phyloP scores from a whole-genome alignment of 2,113 vertebrate species.

The Sinocyclocheilus maitianheensis region DNA sequence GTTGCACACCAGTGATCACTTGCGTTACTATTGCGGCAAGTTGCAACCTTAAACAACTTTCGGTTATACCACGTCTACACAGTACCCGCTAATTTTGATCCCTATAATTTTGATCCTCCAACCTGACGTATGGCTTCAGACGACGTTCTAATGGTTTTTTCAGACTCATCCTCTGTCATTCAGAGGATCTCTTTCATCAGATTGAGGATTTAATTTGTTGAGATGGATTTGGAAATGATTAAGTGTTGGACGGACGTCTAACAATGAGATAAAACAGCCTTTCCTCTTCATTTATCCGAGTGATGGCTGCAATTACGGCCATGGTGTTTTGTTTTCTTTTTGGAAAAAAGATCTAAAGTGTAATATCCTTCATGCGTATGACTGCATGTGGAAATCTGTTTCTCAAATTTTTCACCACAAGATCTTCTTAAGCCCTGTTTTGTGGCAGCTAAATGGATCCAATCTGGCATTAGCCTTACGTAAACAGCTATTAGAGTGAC shows the following conservation, averaged over 20 bases:
- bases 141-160: not conserved
- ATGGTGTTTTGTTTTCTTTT: not conserved
- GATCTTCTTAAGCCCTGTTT: constrained; percentile 15
- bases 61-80: not conserved
- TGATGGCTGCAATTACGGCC: constrained; percentile 2
- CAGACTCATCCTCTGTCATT: not conserved
- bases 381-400: constrained; percentile 25
- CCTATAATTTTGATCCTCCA: not conserved
- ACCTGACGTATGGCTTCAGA: not conserved
- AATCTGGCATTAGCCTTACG: constrained; percentile 39
- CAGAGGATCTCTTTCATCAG: not conserved
- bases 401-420: constrained; percentile 8
- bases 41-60: not conserved
- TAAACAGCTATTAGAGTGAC: constrained; percentile 35
- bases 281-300: constrained; percentile 19
- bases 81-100: not conserved
- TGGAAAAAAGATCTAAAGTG: not conserved
- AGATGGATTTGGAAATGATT: constrained; percentile 26
- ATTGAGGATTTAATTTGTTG: not conserved
- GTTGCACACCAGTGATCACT: not conserved
- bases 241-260: not conserved
- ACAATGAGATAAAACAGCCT: constrained; percentile 20
- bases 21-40: not conserved
- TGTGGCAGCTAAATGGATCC: constrained; percentile 23
- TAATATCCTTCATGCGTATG: not conserved